Conservation (phyloP, 2,797 vertebrate genomes). For the Gambusia yucatana region DNA sequence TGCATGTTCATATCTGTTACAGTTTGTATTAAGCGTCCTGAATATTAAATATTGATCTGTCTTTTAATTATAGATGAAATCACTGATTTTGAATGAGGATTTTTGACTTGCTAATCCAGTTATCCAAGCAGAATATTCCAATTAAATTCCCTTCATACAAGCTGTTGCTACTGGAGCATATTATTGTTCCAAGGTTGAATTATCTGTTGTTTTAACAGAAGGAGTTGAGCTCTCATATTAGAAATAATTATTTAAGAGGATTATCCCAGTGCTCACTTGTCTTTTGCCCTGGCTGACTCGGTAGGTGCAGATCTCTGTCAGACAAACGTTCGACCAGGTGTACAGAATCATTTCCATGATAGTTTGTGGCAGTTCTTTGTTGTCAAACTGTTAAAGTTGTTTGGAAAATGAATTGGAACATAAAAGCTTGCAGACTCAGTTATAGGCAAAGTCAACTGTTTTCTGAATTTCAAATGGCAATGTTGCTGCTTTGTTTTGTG, state of each 20-base stretch:
- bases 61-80: neutral
- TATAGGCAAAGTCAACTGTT: neutral
- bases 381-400: neutral
- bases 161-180: neutral
- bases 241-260: neutral
- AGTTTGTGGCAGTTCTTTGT: neutral
- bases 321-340: neutral
- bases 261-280: neutral
- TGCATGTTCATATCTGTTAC: neutral
- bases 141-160: neutral
- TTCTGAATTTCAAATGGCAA: neutral
- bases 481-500: neutral
- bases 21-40: neutral
- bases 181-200: neutral
- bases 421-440: neutral
- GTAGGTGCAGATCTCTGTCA: neutral
- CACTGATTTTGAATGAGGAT: neutral
- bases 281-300: neutral
- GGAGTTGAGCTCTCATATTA: neutral
- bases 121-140: constrained; percentile 1
- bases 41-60: neutral
- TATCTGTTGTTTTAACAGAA: neutral
- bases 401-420: neutral
- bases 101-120: constrained; percentile 3
- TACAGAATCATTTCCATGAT: neutral